Percentiles rank a stretch among this genome's conserved stretches.
These are phyloP conservation scores for Caradrina kadenii DNA, from an alignment of 2,888 invertebrate genomes.

Conservation along the genomic window DNA sequence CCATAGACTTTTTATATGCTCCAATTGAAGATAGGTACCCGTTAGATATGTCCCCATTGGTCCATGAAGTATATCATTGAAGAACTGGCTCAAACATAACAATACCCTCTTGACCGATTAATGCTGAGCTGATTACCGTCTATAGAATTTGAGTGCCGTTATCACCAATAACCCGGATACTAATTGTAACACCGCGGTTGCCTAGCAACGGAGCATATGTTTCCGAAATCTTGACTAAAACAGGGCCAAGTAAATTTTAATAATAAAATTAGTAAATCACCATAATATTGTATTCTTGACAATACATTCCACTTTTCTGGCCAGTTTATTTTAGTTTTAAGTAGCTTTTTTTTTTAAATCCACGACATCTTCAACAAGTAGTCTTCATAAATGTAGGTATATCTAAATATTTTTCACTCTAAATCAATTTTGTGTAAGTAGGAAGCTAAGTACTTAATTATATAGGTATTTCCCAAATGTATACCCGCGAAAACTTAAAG, in stretches of 20 bases:
- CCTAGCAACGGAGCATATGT: neutral
- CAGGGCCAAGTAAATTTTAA: neutral
- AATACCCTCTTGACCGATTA: slow-evolving; percentile 54
- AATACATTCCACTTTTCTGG: neutral
- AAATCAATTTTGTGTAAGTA: neutral
- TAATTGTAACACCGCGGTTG: neutral
- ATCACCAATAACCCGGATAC: slow-evolving; percentile 48
- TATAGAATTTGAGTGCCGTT: slow-evolving; percentile 54
- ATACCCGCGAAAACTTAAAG: neutral
- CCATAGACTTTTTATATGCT: neutral
- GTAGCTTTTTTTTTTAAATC: too few relatives aligned
- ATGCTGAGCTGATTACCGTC: slow-evolving; percentile 39
- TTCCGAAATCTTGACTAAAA: neutral
- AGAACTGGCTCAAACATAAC: slow-evolving; percentile 44
- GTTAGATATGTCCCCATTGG: slow-evolving; percentile 41
- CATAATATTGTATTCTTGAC: too few relatives aligned
- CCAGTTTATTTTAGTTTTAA: too few relatives aligned
- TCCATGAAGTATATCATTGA: slow-evolving; percentile 26
- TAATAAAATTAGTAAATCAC: too few relatives aligned
- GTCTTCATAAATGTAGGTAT: too few relatives aligned
- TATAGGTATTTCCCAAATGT: neutral
- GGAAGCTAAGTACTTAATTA: too few relatives aligned
- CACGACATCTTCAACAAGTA: neutral
- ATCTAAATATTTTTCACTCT: neutral
- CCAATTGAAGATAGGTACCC: slow-evolving; percentile 5